Conservation (phyloP, 2,113 vertebrate genomes). For the Calyptomena viridis region DNA sequence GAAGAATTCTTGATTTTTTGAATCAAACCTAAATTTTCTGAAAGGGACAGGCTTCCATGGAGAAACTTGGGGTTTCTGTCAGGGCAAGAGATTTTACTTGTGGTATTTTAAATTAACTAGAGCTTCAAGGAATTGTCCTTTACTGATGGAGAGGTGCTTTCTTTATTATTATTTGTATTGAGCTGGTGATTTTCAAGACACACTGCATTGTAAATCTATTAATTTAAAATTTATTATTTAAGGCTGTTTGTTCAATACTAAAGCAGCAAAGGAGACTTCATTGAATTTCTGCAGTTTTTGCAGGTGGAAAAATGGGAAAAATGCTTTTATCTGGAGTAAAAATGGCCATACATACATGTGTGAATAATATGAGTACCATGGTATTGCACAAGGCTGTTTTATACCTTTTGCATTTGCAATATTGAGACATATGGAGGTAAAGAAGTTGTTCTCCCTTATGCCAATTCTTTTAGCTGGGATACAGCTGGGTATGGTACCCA, state of each 20-base stretch:
- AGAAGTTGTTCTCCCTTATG: not conserved
- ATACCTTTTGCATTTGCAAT: not conserved
- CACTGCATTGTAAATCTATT: not conserved
- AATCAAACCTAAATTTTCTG: not conserved
- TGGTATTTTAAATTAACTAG: not conserved
- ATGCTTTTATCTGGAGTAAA: not conserved
- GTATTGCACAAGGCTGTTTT: not conserved
- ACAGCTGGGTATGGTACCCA: not conserved
- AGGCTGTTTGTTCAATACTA: not conserved
- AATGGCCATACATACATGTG: not conserved
- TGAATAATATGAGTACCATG: not conserved
- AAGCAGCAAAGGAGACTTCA: not conserved
- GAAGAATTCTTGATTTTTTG: not conserved
- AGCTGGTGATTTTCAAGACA: not conserved
- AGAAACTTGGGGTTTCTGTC: not conserved
- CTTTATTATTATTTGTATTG: not conserved
- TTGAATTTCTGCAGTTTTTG: not conserved
- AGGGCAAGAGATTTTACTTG: not conserved
- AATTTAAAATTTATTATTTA: not conserved
- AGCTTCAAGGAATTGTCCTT: not conserved
- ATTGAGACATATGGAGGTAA: not conserved
- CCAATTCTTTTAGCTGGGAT: too few relatives aligned
- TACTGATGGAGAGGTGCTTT: not conserved
- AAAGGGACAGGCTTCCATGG: not conserved
- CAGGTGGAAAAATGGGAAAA: not conserved